Base-by-base conservation (phyloP, 2,113 vertebrate species). In the Epinephelus cyanopodus region DNA sequence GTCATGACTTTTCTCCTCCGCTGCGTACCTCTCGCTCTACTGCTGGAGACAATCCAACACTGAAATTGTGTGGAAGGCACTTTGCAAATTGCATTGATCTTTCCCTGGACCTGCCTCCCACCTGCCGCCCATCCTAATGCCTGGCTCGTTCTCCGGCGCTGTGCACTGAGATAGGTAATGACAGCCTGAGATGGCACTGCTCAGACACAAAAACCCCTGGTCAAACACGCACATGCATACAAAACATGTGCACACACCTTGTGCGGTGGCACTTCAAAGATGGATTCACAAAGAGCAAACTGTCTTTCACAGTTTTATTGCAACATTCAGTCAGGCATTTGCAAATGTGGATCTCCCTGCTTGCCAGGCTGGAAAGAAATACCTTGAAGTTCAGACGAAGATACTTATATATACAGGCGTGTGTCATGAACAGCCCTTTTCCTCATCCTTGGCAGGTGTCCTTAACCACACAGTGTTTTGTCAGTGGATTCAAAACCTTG, bases 41-140 rank as follows among this genome's bases (percentile, higher is more conserved):
- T 67, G 50, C 78, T 87, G 80, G 77, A 92, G 79, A 85, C 48
- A 69, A 86, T 75, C 82, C 87, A 92, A 74, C 33, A 56, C 79
- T 76, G 74, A 86, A 89, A 88, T 56, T 86, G 87, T 91, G 82
- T 81, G 81, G 76, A 87, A 91, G 86, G 80, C 91, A 89, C 81
- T 94, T 90, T 92, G 80, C 74, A 94, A 91, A 94, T 92, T 88
- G 79, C 91, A 93, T 78, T 86, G 88, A 93, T 95, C 90, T 89
- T 82, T 86, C 82, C 70, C 29, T 67, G 76, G 82, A 93, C 86
- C 87, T 87, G 88, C 65, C 52, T 81, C 62, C 87, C 88, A 82
- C 90, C 90, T 90, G 87, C 89, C 27, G 17, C 81, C 69, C 82
- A 89, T 91, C 78, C 84, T 88, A 89, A 94, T 88, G 83, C 60